A percentile compares a stretch with the other conserved stretches of the same genome.
Evolutionary conservation across 2,888 invertebrate genomes (phyloP).

Genomic region (Drosophila falleni): DNA sequence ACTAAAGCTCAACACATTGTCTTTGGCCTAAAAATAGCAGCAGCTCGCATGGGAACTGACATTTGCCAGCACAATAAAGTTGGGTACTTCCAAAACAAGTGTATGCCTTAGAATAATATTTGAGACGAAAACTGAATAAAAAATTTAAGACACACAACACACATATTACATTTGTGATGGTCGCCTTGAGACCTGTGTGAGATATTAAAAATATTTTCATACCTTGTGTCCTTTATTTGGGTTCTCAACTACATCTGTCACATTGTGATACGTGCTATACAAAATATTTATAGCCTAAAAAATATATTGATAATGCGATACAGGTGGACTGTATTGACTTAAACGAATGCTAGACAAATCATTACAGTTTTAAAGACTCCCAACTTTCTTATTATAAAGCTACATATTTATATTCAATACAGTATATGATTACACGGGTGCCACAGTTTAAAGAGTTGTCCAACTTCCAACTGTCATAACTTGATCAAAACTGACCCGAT

Average conservation of each 20-base stretch:
- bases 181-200: constrained; percentile 32
- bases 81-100: constrained; percentile 13
- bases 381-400: too few species aligned
- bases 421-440: too few species aligned
- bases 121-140: constrained; percentile 39
- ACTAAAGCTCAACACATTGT: constrained; percentile 46
- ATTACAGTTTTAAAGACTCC: too few species aligned
- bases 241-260: constrained; percentile 40
- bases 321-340: too few species aligned
- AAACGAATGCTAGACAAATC: too few species aligned
- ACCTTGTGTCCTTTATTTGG: constrained; percentile 20
- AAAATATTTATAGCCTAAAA: constrained; percentile 3
- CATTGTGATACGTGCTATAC: constrained; percentile 10
- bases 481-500: too few species aligned
- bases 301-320: neutral
- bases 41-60: constrained; percentile 39
- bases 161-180: constrained; percentile 13
- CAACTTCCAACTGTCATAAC: too few species aligned
- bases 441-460: too few species aligned
- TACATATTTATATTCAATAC: too few species aligned
- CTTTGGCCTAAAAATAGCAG: constrained; percentile 62
- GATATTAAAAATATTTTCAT: constrained; percentile 12
- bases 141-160: constrained; percentile 27
- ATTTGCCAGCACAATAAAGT: constrained; percentile 19
- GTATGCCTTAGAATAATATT: constrained; percentile 50